Conservation (phyloP, 2,797 vertebrate species). For the Chaetodon trifasciatus region DNA sequence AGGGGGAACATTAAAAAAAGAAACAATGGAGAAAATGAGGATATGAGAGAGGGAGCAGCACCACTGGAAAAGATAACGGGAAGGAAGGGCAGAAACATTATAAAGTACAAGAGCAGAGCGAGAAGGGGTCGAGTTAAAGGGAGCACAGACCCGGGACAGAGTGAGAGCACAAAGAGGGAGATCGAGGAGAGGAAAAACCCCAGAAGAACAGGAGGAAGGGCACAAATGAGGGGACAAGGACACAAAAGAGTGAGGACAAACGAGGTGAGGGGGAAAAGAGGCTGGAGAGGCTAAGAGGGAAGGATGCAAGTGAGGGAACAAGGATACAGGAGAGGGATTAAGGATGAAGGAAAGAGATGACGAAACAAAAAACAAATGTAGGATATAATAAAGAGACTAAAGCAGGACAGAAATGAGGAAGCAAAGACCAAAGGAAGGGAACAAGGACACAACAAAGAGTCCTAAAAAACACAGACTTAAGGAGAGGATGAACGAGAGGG, state of each 20-base stretch:
- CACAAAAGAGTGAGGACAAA: neutral
- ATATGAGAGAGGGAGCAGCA: neutral
- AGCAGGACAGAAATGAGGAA: neutral
- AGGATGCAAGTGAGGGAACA: constrained; percentile 5
- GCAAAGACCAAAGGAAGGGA: neutral
- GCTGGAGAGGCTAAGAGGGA: neutral
- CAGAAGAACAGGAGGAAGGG: too few relatives aligned
- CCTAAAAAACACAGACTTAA: neutral
- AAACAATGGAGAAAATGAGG: too few relatives aligned
- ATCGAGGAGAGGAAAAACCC: neutral
- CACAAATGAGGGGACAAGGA: neutral
- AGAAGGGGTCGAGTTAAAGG: neutral
- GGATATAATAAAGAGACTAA: neutral
- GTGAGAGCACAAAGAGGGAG: neutral
- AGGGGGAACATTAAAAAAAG: neutral
- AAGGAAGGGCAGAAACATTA: neutral
- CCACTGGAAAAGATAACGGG: too few relatives aligned
- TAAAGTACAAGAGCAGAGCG: neutral
- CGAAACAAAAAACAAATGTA: neutral
- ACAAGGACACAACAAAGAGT: neutral
- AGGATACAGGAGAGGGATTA: neutral
- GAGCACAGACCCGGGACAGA: neutral
- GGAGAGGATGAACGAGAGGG: neutral
- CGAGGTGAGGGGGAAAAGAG: neutral
- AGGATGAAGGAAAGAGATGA: neutral